Percentiles rank a stretch among this genome's conserved stretches.
These are phyloP conservation scores for Drosophila nr. perissopoda DNA, from an alignment of 2,888 invertebrate genomes.

Conservation along the genomic window DNA sequence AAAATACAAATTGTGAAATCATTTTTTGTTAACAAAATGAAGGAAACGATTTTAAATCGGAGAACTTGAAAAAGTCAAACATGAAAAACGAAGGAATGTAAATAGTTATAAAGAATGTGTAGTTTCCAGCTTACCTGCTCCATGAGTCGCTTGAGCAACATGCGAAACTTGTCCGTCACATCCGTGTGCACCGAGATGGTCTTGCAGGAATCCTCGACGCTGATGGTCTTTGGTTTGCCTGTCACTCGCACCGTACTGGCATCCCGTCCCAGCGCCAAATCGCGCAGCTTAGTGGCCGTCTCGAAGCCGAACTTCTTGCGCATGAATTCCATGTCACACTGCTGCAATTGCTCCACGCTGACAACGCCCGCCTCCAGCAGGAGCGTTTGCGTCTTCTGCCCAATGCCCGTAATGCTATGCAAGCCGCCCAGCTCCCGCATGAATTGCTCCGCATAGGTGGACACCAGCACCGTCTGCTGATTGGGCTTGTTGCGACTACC, in stretches of 20 bases:
- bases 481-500: constrained; percentile 92
- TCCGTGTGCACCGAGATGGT: constrained; percentile 90
- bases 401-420: constrained; percentile 91
- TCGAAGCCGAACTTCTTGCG: constrained; percentile 89
- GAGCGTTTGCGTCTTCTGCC: constrained; percentile 89
- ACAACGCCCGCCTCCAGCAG: constrained; percentile 88
- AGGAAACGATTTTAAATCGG: not conserved
- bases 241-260: constrained; percentile 89
- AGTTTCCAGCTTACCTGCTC: constrained; percentile 86
- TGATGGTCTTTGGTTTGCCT: constrained; percentile 92
- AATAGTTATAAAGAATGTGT: not conserved
- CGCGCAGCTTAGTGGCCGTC: constrained; percentile 89
- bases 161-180: constrained; percentile 90
- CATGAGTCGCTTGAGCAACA: constrained; percentile 89
- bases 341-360: constrained; percentile 89
- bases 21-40: not conserved
- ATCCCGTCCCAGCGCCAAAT: constrained; percentile 91
- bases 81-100: not conserved
- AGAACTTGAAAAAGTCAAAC: not conserved
- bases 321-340: constrained; percentile 86
- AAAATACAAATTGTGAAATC: not conserved
- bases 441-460: constrained; percentile 88
- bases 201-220: constrained; percentile 92
- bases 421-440: constrained; percentile 88
- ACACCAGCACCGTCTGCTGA: constrained; percentile 92